These are phyloP conservation scores for Hirudo medicinalis DNA, from an alignment of 1,140 invertebrate genomes.

Conservation along the genomic window DNA sequence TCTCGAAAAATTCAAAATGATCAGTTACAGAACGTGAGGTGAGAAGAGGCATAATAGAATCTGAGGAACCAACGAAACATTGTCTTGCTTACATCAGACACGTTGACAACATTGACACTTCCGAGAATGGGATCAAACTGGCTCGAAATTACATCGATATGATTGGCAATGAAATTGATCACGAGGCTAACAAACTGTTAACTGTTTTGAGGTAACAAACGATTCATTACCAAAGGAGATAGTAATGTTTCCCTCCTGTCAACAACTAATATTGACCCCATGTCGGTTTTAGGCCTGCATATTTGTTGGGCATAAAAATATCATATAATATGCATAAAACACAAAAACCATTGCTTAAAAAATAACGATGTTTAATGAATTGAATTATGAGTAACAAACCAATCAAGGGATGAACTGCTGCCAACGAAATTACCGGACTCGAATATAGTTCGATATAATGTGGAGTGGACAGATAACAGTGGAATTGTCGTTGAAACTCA, in stretches of 20 bases:
- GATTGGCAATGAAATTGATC: slow-evolving; percentile 73
- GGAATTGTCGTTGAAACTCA: slow-evolving; percentile 83
- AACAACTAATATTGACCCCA: no score
- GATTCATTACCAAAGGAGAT: background rate
- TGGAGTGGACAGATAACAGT: slow-evolving; percentile 92
- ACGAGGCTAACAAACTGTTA: slow-evolving; percentile 48
- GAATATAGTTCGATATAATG: slow-evolving; percentile 55
- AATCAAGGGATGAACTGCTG: slow-evolving; percentile 23
- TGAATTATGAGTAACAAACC: no score
- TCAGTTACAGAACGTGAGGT: slow-evolving; percentile 25
- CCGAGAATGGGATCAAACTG: slow-evolving; percentile 52
- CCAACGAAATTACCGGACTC: slow-evolving; percentile 30
- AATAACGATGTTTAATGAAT: no score
- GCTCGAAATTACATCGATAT: slow-evolving; percentile 90
- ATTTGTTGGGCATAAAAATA: no score
- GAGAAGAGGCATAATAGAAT: slow-evolving; percentile 19
- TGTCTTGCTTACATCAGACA: slow-evolving; percentile 71
- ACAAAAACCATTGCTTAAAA: no score
- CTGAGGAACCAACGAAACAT: slow-evolving; percentile 13
- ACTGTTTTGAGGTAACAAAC: background rate
- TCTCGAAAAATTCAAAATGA: background rate
- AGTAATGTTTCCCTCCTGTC: no score
- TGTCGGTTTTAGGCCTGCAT: no score
- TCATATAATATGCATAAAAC: no score
- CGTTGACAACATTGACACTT: slow-evolving; percentile 92